A percentile compares a stretch with the other conserved stretches of the same genome.
Evolutionary conservation across 2,113 vertebrate genomes (phyloP).

Genomic region (Chascanopsetta lugubris): DNA sequence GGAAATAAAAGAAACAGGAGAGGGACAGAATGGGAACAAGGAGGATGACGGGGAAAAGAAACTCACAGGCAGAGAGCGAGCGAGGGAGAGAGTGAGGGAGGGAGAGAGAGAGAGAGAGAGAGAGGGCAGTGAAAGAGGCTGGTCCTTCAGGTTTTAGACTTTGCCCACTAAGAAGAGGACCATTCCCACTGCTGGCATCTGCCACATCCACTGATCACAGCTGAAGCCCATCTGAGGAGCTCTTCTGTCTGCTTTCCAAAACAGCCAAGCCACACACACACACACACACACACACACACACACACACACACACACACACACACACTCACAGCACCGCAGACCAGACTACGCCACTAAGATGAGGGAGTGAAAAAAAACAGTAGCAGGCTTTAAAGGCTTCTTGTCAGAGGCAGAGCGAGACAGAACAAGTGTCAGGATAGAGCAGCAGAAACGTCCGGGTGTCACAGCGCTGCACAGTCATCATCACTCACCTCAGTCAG

Average conservation of each 20-base stretch:
- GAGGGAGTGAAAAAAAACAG: conserved; percentile 51
- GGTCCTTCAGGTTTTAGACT: conserved; percentile 36
- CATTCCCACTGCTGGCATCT: conserved; percentile 85
- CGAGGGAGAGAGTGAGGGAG: conserved; percentile 19
- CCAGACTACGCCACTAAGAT: conserved; percentile 24
- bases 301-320: conserved; percentile 40
- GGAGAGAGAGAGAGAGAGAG: conserved; percentile 32
- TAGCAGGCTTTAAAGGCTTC: conserved; percentile 47
- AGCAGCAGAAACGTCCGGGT: conserved; percentile 44
- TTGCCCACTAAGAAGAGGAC: conserved; percentile 63
- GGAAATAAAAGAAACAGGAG: conserved; percentile 11
- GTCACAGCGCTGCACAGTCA: neutral
- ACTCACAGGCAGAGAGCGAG: conserved; percentile 26
- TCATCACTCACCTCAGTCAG: conserved; percentile 19
- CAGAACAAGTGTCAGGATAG: conserved; percentile 48
- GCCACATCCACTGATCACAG: conserved; percentile 82
- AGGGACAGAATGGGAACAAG: conserved; percentile 21
- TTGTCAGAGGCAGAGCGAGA: conserved; percentile 51
- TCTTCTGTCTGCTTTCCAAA: conserved; percentile 86
- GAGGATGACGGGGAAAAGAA: conserved; percentile 19
- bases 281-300: conserved; percentile 36
- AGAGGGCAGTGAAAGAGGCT: conserved; percentile 28
- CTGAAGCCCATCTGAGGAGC: conserved; percentile 85
- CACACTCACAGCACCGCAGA: too few species aligned
- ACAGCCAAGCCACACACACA: conserved; percentile 51